phyloP scores from a whole-genome alignment of 1,140 invertebrate species.

The Proctacanthus coquilletti region DNA sequence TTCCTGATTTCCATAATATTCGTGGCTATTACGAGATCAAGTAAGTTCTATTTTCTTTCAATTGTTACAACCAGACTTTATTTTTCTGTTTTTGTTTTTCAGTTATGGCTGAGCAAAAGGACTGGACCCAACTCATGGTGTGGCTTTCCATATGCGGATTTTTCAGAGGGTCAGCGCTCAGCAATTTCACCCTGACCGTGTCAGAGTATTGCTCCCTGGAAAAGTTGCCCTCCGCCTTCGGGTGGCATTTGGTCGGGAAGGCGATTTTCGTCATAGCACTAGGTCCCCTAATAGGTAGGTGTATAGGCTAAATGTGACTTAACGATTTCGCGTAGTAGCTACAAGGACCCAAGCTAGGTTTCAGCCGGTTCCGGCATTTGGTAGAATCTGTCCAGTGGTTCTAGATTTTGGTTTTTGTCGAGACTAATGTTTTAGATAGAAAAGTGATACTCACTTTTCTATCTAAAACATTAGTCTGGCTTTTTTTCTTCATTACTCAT shows the following conservation, averaged over 20 bases:
- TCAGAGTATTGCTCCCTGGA: slow-evolving; percentile 56
- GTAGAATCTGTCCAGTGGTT: no score
- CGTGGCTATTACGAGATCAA: slow-evolving; percentile 49
- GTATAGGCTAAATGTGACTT: background rate
- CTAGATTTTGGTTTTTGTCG: no score
- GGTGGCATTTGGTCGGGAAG: slow-evolving; percentile 60
- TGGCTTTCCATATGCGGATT: slow-evolving; percentile 55
- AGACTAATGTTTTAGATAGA: no score
- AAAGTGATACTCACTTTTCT: no score
- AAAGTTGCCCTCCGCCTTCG: slow-evolving; percentile 56
- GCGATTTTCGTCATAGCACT: slow-evolving; percentile 50
- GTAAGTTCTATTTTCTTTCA: slow-evolving; percentile 35
- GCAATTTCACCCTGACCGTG: slow-evolving; percentile 57
- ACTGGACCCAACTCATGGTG: slow-evolving; percentile 44
- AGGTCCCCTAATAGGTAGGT: slow-evolving; percentile 54
- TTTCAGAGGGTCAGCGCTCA: slow-evolving; percentile 50
- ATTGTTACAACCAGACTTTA: no score
- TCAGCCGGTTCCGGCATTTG: no score
- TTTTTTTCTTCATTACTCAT: background rate
- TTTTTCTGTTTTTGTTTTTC: slow-evolving; percentile 19
- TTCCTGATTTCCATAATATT: slow-evolving; percentile 50
- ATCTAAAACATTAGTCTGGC: no score
- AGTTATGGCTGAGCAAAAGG: slow-evolving; percentile 50
- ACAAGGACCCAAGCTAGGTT: no score
- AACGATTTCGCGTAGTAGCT: no score